These are phyloP conservation scores for Rhopalosiphum maidis DNA, from an alignment of 1,140 invertebrate species.

Conservation along the genomic window DNA sequence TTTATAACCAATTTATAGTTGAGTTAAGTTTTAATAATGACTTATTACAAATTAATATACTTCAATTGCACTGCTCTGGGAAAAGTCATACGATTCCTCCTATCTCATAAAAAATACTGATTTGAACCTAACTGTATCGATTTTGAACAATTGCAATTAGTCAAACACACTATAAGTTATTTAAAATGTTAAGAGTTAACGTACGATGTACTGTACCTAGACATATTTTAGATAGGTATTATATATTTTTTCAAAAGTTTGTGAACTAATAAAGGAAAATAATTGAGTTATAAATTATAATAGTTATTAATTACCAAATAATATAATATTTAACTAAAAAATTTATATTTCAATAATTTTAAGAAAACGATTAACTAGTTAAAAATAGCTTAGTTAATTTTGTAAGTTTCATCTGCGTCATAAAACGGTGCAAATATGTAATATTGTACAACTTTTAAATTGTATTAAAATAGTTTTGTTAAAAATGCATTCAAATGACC, in stretches of 20 bases:
- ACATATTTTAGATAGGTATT: too few species aligned
- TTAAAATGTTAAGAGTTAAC: not conserved
- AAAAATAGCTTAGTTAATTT: not conserved
- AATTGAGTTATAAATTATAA: not conserved
- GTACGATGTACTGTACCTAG: not conserved
- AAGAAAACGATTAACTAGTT: not conserved
- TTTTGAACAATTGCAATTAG: constrained; percentile 65
- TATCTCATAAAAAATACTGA: constrained; percentile 63
- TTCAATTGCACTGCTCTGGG: constrained; percentile 73
- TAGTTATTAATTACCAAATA: not conserved
- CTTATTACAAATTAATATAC: constrained; percentile 69
- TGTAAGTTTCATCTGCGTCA: too few species aligned
- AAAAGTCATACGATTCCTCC: too few species aligned
- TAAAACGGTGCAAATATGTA: too few species aligned
- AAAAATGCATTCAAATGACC: too few species aligned
- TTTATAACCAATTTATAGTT: too few species aligned
- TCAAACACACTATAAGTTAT: constrained; percentile 66
- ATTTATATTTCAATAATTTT: not conserved
- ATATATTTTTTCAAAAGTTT: too few species aligned
- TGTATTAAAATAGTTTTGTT: not conserved
- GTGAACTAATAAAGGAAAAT: too few species aligned
- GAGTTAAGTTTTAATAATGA: not conserved
- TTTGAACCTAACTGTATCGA: constrained; percentile 66
- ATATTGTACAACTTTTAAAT: not conserved
- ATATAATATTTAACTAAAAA: not conserved